phyloP scores from a whole-genome alignment of 2,797 vertebrate genomes.

The Poliocrania exsul region DNA sequence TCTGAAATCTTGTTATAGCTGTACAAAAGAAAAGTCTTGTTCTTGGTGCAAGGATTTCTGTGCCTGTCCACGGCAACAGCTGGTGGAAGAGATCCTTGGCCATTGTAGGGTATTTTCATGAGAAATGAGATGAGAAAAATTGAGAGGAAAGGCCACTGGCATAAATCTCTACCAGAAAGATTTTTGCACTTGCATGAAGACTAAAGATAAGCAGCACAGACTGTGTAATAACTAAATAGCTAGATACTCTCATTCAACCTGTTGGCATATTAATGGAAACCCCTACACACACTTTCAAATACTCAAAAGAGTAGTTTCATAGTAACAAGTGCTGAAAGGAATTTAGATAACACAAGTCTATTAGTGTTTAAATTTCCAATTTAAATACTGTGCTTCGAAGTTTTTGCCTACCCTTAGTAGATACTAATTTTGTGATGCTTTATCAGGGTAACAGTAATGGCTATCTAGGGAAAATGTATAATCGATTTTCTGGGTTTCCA shows the following conservation, averaged over 20 bases:
- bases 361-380: background rate
- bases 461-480: background rate
- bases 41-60: background rate
- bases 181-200: background rate
- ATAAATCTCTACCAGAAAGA: background rate
- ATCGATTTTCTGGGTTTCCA: background rate
- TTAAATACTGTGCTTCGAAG: background rate
- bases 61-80: background rate
- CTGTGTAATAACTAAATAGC: background rate
- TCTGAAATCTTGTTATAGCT: background rate
- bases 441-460: background rate
- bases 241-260: background rate
- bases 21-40: background rate
- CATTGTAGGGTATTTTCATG: background rate
- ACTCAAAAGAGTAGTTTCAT: background rate
- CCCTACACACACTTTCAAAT: background rate
- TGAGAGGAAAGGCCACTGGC: background rate
- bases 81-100: background rate
- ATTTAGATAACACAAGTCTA: background rate
- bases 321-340: background rate
- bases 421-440: background rate
- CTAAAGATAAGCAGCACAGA: background rate
- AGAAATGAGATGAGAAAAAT: background rate
- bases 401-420: background rate
- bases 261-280: background rate